A percentile compares a stretch with the other conserved stretches of the same genome.
These are phyloP conservation scores for Psittacus erithacus DNA, from an alignment of 2,113 vertebrate species.

Conservation along the genomic window DNA sequence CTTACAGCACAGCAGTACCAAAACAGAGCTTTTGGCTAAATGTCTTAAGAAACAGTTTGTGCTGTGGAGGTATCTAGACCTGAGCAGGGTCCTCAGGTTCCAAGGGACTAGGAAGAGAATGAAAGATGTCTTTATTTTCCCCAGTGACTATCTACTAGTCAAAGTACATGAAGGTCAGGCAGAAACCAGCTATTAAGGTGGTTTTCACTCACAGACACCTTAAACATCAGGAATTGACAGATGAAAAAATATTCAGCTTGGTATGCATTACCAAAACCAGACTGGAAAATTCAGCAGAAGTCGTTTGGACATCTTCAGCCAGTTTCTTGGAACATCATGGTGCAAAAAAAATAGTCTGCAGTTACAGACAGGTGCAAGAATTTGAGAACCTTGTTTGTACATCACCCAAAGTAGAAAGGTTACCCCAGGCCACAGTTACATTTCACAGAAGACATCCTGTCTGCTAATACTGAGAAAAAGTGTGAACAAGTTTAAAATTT, in stretches of 20 bases:
- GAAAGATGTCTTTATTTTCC: not conserved
- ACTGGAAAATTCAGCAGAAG: not conserved
- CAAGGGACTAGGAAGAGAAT: not conserved
- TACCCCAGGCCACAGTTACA: not conserved
- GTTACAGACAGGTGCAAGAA: not conserved
- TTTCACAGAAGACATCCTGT: not conserved
- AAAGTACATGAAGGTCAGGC: not conserved
- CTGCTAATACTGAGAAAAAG: not conserved
- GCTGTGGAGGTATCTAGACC: not conserved
- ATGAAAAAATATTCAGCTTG: not conserved
- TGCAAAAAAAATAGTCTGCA: not conserved
- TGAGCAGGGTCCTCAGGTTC: not conserved
- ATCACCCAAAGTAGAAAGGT: not conserved
- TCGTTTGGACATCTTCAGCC: not conserved
- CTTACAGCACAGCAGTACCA: not conserved
- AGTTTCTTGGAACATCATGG: accelerated
- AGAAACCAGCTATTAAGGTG: not conserved
- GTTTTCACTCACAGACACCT: not conserved
- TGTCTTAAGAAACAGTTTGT: not conserved
- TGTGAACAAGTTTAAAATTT: not conserved
- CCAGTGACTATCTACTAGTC: not conserved
- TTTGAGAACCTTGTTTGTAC: not conserved
- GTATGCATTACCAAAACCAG: not conserved
- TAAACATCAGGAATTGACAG: not conserved
- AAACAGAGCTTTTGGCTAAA: not conserved